phyloP scores from a whole-genome alignment of 1,140 invertebrate genomes.

The Cotesia glomerata region DNA sequence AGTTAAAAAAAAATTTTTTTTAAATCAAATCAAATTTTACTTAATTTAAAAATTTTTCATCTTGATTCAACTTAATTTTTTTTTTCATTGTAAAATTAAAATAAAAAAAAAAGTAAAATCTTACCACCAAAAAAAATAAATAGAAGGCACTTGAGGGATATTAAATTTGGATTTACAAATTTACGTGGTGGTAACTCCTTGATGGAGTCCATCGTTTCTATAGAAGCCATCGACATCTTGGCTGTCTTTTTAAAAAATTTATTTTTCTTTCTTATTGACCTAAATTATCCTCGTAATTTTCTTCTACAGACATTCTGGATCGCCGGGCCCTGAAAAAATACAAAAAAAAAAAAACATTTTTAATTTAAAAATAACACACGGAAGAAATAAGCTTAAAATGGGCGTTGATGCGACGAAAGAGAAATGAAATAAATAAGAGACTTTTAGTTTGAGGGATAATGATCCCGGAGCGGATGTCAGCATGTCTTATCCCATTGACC shows the following conservation, averaged over 20 bases:
- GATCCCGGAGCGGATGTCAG: slow-evolving; percentile 29
- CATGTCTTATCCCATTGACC: slow-evolving; percentile 34
- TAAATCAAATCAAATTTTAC: too few relatives aligned
- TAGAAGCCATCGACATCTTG: slow-evolving; percentile 43
- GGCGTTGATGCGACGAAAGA: not conserved
- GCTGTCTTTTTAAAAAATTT: slow-evolving; percentile 26
- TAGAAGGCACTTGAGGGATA: slow-evolving; percentile 64
- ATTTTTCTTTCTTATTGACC: not conserved
- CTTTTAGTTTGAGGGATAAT: slow-evolving; percentile 12
- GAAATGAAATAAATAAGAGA: not conserved
- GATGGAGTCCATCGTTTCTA: slow-evolving; percentile 41
- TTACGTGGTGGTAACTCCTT: slow-evolving; percentile 46
- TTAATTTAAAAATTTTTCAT: too few relatives aligned
- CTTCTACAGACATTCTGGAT: not conserved
- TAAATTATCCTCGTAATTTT: not conserved
- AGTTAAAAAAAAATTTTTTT: too few relatives aligned
- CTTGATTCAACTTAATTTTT: too few relatives aligned
- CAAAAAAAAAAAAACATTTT: not conserved
- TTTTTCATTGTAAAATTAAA: not conserved
- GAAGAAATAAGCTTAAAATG: not conserved
- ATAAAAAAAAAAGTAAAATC: slow-evolving; percentile 15
- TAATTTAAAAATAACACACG: not conserved
- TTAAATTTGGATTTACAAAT: slow-evolving; percentile 57
- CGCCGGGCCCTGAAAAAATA: not conserved
- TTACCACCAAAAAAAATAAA: slow-evolving; percentile 66